Conservation (phyloP, 92 coral and sea anemone genomes). For the Chrysogorgia sp. region DNA sequence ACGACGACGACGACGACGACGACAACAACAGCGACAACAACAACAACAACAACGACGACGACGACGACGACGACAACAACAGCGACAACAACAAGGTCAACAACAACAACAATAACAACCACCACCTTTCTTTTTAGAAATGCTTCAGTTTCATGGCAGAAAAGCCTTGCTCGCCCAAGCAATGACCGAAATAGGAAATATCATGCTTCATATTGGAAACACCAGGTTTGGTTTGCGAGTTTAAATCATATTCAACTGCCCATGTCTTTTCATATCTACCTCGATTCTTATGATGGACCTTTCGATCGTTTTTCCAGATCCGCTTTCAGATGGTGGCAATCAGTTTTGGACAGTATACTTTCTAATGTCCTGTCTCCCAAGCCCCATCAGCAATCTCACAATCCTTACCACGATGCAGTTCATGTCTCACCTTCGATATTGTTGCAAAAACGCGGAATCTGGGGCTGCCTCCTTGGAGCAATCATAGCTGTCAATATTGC, state of each 20-base stretch:
- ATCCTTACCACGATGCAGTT: slow-evolving; percentile 32
- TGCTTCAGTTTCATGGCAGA: slow-evolving; percentile 92
- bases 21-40: too few species aligned
- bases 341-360: slow-evolving; percentile 85
- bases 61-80: not conserved
- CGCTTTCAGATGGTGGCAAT: slow-evolving; percentile 95
- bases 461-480: slow-evolving; percentile 96
- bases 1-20: not conserved
- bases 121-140: slow-evolving; percentile 61
- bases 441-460: slow-evolving; percentile 85
- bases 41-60: too few species aligned
- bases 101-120: not conserved
- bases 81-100: not conserved
- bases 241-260: not conserved
- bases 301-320: slow-evolving; percentile 49
- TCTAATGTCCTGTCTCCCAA: slow-evolving; percentile 69
- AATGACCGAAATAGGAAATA: slow-evolving; percentile 94
- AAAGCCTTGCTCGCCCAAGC: slow-evolving; percentile 93
- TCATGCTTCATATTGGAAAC: slow-evolving; percentile 94
- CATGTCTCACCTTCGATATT: slow-evolving; percentile 63
- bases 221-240: slow-evolving; percentile 76
- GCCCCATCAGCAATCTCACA: slow-evolving; percentile 66
- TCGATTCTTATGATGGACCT: not conserved
- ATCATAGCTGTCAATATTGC: slow-evolving; percentile 91
- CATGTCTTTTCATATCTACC: not conserved